Percentiles rank a stretch among this genome's conserved stretches.
Conservation (phyloP, 2,797 vertebrate genomes). For the Telmatherina bonti region DNA sequence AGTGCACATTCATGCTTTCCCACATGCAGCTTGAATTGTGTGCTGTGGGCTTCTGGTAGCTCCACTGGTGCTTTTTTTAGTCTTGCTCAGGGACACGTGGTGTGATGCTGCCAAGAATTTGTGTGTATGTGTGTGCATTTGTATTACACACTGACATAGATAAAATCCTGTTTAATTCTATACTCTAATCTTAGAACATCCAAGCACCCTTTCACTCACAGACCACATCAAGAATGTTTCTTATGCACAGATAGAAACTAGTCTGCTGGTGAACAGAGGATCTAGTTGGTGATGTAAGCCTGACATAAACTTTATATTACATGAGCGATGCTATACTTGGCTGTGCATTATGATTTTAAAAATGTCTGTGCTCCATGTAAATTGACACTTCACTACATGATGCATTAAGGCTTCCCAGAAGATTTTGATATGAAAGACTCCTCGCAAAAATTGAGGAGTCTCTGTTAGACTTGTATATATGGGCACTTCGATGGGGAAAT, state of each 20-base stretch:
- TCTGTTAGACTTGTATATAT: slow-evolving; percentile 17
- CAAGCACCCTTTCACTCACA: slow-evolving; percentile 53
- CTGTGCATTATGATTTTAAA: slow-evolving; percentile 15
- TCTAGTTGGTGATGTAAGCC: slow-evolving; percentile 42
- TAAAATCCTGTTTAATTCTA: slow-evolving; percentile 71
- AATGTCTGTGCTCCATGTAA: slow-evolving; percentile 6
- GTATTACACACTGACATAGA: slow-evolving; percentile 61
- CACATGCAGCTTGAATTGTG: slow-evolving; percentile 45
- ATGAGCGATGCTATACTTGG: slow-evolving; percentile 19
- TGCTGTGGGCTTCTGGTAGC: slow-evolving; percentile 46
- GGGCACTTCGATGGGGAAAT: slow-evolving; percentile 40
- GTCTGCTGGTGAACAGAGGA: slow-evolving; percentile 33
- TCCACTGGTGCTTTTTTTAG: slow-evolving; percentile 64
- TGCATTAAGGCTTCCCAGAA: slow-evolving; percentile 17
- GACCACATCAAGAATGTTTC: slow-evolving; percentile 37
- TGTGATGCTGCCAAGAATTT: slow-evolving; percentile 21
- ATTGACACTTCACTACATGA: slow-evolving; percentile 4
- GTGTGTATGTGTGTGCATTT: neutral
- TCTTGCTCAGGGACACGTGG: slow-evolving; percentile 45
- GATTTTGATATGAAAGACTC: too few species aligned
- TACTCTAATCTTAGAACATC: slow-evolving; percentile 69
- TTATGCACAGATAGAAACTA: slow-evolving; percentile 35
- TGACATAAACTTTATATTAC: slow-evolving; percentile 14
- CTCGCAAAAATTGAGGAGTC: slow-evolving; percentile 1
- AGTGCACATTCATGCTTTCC: slow-evolving; percentile 46